Base-by-base conservation (phyloP, 2,113 vertebrate species). In the Hymenochirus boettgeri region DNA sequence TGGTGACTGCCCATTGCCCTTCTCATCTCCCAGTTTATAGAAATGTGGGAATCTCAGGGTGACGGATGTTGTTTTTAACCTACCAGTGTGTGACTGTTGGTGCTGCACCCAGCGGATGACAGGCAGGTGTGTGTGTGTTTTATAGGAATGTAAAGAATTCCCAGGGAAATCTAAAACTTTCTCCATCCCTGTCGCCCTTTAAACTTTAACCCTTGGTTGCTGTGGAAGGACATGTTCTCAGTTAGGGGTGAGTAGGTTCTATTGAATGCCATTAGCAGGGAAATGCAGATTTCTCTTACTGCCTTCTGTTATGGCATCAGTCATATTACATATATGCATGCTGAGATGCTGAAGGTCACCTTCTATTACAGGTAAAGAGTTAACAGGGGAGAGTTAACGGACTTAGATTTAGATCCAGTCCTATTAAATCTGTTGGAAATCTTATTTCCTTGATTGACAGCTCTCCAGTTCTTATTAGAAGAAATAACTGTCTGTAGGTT, bases 71-170 rank as follows among this genome's bases (percentile, higher is more conserved):
- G 5, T 31, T 5, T 31, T 31, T 31, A 5, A 31, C 29, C 29
- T 31, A 31, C 10, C 10, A 31, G 5, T 31, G 29, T 31, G 29
- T 31, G 29, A 6, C 5, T 31, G 5, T 70, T 1, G 62, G 15
- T 67, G 73, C 70, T 45, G 50, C 72, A 70, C 60, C 22, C 72
- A 75, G 79, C 71, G 55, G 74, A 76, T 77, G 73, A 29, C 2
- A 57, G 74, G 80, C 91, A 94, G 92, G 90, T 93, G 90, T 79
- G 80, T 86, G 80, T 50, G 42, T 76, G 61, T 23, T 73, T 78
- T 82, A 75, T 73, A 80, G 85, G 89, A 89, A 91, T 92, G 79
- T 72, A 23, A 74, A 82, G 90, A 90, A 92, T 91, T 88, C 79
- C 75, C 70, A 74, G 79, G 77, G 74, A 75, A 66, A 47, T 73